These are phyloP conservation scores for Pseudonaja textilis DNA, from an alignment of 2,113 vertebrate species.

Conservation along the genomic window DNA sequence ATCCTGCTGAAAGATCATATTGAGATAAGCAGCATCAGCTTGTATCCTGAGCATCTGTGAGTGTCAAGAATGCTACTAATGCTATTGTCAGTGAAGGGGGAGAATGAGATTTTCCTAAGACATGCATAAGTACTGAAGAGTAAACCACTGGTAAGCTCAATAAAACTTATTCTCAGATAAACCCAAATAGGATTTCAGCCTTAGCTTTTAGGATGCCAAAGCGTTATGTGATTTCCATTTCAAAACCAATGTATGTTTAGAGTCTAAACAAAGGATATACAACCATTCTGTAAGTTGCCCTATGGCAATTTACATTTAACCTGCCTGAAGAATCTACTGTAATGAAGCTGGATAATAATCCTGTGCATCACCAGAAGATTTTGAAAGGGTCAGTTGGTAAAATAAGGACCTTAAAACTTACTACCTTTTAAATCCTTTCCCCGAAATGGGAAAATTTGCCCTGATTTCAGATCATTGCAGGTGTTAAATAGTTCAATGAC, in stretches of 20 bases:
- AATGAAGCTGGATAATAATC: not conserved
- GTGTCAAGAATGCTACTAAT: not conserved
- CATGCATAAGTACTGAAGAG: not conserved
- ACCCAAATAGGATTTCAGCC: not conserved
- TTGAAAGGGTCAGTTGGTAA: not conserved
- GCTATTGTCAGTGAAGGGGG: not conserved
- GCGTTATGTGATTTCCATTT: too few relatives aligned
- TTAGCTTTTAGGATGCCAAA: not conserved
- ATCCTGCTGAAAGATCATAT: not conserved
- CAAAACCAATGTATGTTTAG: not conserved
- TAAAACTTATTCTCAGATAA: not conserved
- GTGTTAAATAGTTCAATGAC: not conserved
- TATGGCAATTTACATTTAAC: not conserved
- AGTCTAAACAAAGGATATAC: not conserved
- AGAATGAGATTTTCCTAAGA: not conserved
- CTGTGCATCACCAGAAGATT: not conserved
- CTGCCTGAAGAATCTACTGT: not conserved
- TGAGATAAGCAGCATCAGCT: not conserved
- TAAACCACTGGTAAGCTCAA: not conserved
- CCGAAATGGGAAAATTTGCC: not conserved
- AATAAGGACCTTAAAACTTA: not conserved
- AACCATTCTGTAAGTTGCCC: not conserved
- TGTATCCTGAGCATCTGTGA: not conserved
- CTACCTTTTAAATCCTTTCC: not conserved
- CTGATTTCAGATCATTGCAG: not conserved